These are phyloP conservation scores for Protomyctophum bolini DNA, from an alignment of 2,113 vertebrate genomes.

Conservation along the genomic window DNA sequence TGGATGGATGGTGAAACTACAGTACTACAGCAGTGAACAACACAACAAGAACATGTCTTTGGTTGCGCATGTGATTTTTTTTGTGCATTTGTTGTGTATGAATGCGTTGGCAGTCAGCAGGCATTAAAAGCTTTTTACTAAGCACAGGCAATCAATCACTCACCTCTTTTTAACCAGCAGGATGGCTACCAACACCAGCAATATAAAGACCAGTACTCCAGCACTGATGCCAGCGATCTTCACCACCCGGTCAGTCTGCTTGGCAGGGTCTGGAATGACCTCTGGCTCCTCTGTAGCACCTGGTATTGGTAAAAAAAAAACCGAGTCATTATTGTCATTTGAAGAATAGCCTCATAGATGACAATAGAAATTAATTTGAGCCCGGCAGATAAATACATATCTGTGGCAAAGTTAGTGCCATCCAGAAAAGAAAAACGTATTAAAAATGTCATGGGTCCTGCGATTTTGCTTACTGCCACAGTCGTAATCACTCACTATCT, in stretches of 20 bases:
- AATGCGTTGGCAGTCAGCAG: slow-evolving; percentile 5
- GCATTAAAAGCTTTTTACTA: slow-evolving; percentile 1
- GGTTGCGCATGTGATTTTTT: slow-evolving; percentile 19
- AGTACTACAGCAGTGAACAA: slow-evolving; percentile 46
- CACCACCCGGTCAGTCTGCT: slow-evolving; percentile 95
- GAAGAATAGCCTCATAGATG: not conserved
- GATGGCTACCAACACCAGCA: slow-evolving; percentile 93
- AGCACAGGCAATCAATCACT: slow-evolving; percentile 47
- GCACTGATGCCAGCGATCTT: slow-evolving; percentile 98
- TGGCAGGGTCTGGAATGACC: slow-evolving; percentile 94
- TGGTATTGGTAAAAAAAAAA: slow-evolving; percentile 61
- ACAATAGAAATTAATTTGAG: not conserved
- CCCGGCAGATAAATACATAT: no score
- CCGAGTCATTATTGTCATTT: not conserved
- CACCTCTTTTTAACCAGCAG: slow-evolving; percentile 98
- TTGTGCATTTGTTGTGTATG: slow-evolving; percentile 19
- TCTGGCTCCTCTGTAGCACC: slow-evolving; percentile 97
- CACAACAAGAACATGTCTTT: slow-evolving; percentile 54
- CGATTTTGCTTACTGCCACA: no score
- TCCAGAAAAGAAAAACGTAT: no score
- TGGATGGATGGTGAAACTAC: slow-evolving; percentile 65
- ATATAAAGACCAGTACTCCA: slow-evolving; percentile 92
- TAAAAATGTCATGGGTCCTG: no score
- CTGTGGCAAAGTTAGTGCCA: no score
- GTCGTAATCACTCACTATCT: no score